Base-by-base conservation (phyloP, 64 coral and sea anemone species). In the Platygyra sinensis region DNA sequence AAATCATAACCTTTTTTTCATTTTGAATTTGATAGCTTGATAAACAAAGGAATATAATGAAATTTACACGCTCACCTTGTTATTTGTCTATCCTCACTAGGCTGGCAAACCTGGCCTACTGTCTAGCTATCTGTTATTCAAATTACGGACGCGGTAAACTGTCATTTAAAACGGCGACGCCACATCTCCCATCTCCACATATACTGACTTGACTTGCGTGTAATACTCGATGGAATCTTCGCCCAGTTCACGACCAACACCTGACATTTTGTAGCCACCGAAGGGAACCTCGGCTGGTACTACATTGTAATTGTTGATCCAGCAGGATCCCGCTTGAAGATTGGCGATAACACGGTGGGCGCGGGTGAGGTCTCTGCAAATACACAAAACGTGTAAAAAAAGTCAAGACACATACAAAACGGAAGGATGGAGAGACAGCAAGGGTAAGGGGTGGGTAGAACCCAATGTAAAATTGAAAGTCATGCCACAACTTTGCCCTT, bases 221-320 rank as follows among this genome's bases (percentile, higher is more conserved):
- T 99, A 99, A 54, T 92, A 69, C 10, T 95, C 88, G 22, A 99
- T 65, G 16, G 78, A 85, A 8, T 86, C 97, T 24, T 88, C 82
- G 1, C 97, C 92, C 10, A 91, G 77, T 19, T 99, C 97, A 9
- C 97, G 93, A 0, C 97, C 97, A 7, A 99, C 90, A 0, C 97
- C 97, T 20, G 97, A 99, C 94, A 93, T 93, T 65, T 99, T 99
- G 67, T 95, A 99, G 4, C 97, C 97, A 19, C 97, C 97, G 49
- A 93, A 93, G 19, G 97, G 97, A 8, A 99, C 83, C 54, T 95
- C 94, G 17, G 87, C 89, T 4, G 94, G 97, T 27, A 80, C 90
- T 24, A 99, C 63, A 46, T 93, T 96, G 46, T 95, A 99, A 11
- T 86, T 91, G 54, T 99, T 99, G 82, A 99, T 88, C 94, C 94